Evolutionary conservation across 1,140 invertebrate species (phyloP), one percentile per base, ranked within the genome.

Genomic region (Antheraea mylitta): DNA sequence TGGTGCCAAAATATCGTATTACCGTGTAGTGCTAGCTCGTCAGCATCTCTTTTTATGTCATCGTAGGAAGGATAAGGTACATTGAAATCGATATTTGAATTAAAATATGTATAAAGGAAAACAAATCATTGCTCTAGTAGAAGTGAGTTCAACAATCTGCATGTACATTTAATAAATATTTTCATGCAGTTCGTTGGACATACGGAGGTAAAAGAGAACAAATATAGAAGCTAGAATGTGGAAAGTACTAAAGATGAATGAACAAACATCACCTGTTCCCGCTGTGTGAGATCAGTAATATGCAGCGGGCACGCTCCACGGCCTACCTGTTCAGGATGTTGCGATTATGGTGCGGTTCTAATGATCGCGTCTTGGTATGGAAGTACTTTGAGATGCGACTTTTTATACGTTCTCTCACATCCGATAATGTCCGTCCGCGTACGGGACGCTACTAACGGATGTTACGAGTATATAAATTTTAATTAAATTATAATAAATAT

Each of bases 251-350:
- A 70, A 73, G 80, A 88, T 89, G 89, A 91, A 91, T 90, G 89
- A 84, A 88, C 80, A 74, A 83, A 80, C 72, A 76, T 79, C 63
- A 69, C 77, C 73, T 72, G 70, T 64, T 71, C 58, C 53, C 72
- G 77, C 30, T 42, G 38, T 67, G 69, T 69, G 72, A 68, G 68
- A 76, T 37, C 69, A 63, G 79, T 69, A 69, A 53, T 53, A 76
- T 66, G 75, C 77, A 73, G 73, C 77, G 76, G 73, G 87, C 85
- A 89, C 87, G 85, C 87, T 85, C 86, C 77, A 74, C 80, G 85
- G 87, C 85, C 83, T 87, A 83, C 85, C 86, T 87, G 87, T 90
- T 86, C 86, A 89, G 89, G 88, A 89, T 87, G 83, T 82, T 73
- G 81, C 88, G 72, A 74, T 91, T 91, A 91, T 89, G 89, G 89